Evolutionary conservation across 2,113 vertebrate genomes (phyloP).

Genomic region (Danio rerio): GRCz12tu NC_133182.1:74353501-74354000

Average conservation of each 20-base stretch:
- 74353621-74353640: constrained; percentile 27
- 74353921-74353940: constrained; percentile 36
- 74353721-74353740: constrained; percentile 85
- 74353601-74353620: not conserved
- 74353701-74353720: constrained; percentile 93
- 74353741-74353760: constrained; percentile 95
- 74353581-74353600: not conserved
- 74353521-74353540: no score
- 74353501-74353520: no score
- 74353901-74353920: constrained; percentile 48
- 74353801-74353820: constrained; percentile 74
- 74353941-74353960: constrained; percentile 8
- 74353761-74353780: constrained; percentile 73
- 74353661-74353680: constrained; percentile 77
- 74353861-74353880: constrained; percentile 86
- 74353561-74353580: not conserved
- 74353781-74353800: constrained; percentile 70
- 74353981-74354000: constrained; percentile 81
- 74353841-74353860: constrained; percentile 83
- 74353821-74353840: constrained; percentile 55
- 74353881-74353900: constrained; percentile 78
- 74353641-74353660: constrained; percentile 59
- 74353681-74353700: constrained; percentile 94
- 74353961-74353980: constrained; percentile 84
- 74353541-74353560: not conserved